These are phyloP conservation scores for Actenoides lindsayi DNA, from an alignment of 2,113 vertebrate genomes.

Conservation along the genomic window DNA sequence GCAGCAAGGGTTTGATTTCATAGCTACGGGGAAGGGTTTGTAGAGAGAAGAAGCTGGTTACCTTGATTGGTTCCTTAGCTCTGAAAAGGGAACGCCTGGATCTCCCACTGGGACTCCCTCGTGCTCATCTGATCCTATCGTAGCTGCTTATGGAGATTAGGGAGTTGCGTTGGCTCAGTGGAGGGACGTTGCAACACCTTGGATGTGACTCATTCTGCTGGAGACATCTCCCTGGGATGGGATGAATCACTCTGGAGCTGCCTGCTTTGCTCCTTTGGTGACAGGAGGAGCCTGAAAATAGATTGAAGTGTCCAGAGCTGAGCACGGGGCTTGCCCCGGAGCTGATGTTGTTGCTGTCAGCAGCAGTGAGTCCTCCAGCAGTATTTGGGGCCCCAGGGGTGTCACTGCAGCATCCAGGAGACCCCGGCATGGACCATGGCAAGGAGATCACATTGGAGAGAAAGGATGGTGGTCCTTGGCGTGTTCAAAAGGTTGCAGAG, in stretches of 20 bases:
- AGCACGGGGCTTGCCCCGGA: not conserved
- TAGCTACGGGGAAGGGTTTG: not conserved
- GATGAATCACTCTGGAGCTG: not conserved
- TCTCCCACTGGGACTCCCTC: not conserved
- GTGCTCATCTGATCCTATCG: not conserved
- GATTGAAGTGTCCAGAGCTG: not conserved
- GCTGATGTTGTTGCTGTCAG: not conserved
- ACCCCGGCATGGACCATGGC: fast-evolving
- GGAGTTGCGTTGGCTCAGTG: not conserved
- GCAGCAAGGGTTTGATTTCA: not conserved
- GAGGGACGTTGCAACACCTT: not conserved
- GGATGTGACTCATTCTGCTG: not conserved
- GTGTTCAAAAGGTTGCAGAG: not conserved
- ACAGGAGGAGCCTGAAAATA: not conserved
- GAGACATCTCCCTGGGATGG: not conserved
- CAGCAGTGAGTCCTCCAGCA: not conserved
- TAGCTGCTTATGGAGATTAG: not conserved
- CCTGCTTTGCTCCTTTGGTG: not conserved
- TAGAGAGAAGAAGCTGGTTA: not conserved
- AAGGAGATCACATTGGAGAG: not conserved
- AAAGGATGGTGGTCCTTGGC: not conserved
- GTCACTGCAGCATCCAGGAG: not conserved
- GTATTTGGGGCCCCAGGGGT: fast-evolving
- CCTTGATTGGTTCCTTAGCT: not conserved
- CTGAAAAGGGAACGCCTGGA: not conserved